These are phyloP conservation scores for Agonopterix subpropinquella DNA, from an alignment of 2,888 invertebrate genomes.

Conservation along the genomic window DNA sequence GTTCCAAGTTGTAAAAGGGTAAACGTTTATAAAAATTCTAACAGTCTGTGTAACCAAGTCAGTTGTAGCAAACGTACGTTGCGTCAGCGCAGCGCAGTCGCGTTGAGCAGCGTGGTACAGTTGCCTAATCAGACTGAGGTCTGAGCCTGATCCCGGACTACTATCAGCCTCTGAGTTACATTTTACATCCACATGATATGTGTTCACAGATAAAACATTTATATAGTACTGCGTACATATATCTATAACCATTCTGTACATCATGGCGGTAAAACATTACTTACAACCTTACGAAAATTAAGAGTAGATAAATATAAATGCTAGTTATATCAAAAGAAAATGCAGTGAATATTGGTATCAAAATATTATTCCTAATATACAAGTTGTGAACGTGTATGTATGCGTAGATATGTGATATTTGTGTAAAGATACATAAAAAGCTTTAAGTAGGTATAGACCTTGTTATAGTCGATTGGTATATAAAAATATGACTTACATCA, in stretches of 20 bases:
- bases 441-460: slow-evolving; percentile 42
- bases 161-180: slow-evolving; percentile 56
- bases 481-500: slow-evolving; percentile 61
- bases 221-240: slow-evolving; percentile 64
- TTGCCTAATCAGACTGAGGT: slow-evolving; percentile 29
- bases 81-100: slow-evolving; percentile 30
- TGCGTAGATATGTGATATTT: slow-evolving; percentile 70
- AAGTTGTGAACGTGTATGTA: slow-evolving; percentile 54
- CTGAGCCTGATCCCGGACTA: slow-evolving; percentile 32
- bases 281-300: slow-evolving; percentile 60
- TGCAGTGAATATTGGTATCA: slow-evolving; percentile 71
- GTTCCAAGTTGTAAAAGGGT: slow-evolving; percentile 59
- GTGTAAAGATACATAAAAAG: slow-evolving; percentile 59
- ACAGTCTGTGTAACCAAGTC: slow-evolving; percentile 39
- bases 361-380: slow-evolving; percentile 66
- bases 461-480: slow-evolving; percentile 45
- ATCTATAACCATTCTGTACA: slow-evolving; percentile 64
- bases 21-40: slow-evolving; percentile 61
- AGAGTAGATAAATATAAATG: slow-evolving; percentile 53
- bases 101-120: slow-evolving; percentile 38
- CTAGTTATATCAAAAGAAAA: slow-evolving; percentile 63
- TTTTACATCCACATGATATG: slow-evolving; percentile 69
- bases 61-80: slow-evolving; percentile 39
- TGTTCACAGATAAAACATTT: slow-evolving; percentile 60
- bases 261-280: slow-evolving; percentile 54